A percentile compares a stretch with the other conserved stretches of the same genome.
These are phyloP conservation scores for Oppia nitens DNA, from an alignment of 1,140 invertebrate genomes.

Conservation along the genomic window DNA sequence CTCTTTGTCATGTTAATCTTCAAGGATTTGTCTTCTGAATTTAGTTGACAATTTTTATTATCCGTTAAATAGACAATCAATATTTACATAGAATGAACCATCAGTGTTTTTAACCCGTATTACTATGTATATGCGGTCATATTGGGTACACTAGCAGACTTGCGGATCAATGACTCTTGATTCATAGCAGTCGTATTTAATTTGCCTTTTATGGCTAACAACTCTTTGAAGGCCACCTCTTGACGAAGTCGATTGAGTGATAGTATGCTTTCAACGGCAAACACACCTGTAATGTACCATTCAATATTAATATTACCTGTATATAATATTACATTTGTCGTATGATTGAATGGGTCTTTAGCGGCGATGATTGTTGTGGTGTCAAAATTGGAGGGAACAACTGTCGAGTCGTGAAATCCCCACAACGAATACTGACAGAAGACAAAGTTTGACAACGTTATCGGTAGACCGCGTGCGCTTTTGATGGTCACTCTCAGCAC, in stretches of 20 bases:
- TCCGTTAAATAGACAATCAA: no score
- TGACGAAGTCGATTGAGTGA: conserved; percentile 83
- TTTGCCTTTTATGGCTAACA: conserved; percentile 49
- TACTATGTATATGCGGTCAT: no score
- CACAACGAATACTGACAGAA: conserved; percentile 95
- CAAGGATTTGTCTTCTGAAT: no score
- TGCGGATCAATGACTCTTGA: conserved; percentile 47
- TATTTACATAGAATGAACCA: no score
- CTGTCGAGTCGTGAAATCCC: conserved; percentile 64
- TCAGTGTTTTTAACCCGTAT: no score
- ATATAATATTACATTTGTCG: no score
- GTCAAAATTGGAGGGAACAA: conserved; percentile 38
- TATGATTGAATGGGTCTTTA: no score
- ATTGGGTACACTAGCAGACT: conserved; percentile 88
- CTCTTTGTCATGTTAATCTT: no score
- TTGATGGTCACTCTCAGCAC: conserved; percentile 51
- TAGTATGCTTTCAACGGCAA: conserved; percentile 89
- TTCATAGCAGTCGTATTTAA: neutral
- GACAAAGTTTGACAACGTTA: conserved; percentile 84
- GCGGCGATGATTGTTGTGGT: no score
- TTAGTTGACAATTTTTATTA: no score
- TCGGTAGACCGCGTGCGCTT: conserved; percentile 76
- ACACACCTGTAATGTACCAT: conserved; percentile 91
- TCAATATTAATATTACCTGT: conserved; percentile 93
- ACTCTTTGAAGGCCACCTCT: conserved; percentile 63